These are phyloP conservation scores for Globia sparganii DNA, from an alignment of 2,888 invertebrate species.

Conservation along the genomic window DNA sequence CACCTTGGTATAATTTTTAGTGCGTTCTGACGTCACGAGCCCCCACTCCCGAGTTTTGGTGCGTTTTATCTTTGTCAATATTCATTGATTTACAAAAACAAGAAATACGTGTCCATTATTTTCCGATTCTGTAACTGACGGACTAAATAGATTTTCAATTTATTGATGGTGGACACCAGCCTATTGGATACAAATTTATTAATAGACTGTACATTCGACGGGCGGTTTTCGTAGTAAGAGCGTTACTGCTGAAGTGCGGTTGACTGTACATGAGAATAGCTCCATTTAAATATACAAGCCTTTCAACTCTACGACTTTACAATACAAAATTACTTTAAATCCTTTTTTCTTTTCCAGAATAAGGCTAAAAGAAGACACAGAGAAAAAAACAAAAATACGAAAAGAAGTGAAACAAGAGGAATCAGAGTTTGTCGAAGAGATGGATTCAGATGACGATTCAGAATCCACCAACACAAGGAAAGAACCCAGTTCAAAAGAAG, in stretches of 20 bases:
- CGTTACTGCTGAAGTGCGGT: background rate
- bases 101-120: too few species aligned
- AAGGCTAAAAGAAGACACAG: conserved; percentile 86
- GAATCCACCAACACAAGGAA: conserved; percentile 17
- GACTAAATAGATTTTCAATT: too few species aligned
- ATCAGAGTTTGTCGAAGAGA: conserved; percentile 89
- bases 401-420: conserved; percentile 76
- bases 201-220: background rate
- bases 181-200: too few species aligned
- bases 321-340: background rate
- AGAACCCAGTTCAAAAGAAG: conserved; percentile 21
- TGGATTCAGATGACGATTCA: conserved; percentile 84
- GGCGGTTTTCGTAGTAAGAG: background rate
- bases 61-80: too few species aligned
- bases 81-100: too few species aligned
- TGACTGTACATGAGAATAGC: background rate
- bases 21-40: too few species aligned
- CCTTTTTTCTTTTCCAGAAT: conserved; percentile 74
- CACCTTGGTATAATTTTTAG: too few species aligned
- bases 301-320: background rate
- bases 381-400: conserved; percentile 76
- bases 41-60: too few species aligned
- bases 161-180: too few species aligned
- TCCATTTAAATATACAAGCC: background rate
- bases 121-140: too few species aligned